Percentiles rank a stretch among this genome's conserved stretches.
Evolutionary conservation across 2,113 vertebrate species (phyloP).

Genomic region (Boleophthalmus pectinirostris): DNA sequence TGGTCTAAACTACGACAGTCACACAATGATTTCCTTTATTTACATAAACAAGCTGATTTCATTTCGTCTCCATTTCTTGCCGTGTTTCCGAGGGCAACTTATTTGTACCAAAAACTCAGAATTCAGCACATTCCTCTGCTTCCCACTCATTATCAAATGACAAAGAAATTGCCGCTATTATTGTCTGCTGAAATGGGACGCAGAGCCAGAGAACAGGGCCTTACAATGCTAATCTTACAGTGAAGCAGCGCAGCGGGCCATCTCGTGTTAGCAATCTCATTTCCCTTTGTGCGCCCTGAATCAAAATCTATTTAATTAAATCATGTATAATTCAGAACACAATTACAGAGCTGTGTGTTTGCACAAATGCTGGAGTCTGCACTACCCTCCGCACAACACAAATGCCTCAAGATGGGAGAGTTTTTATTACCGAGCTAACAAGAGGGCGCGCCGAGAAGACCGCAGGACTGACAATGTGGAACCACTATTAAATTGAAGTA

Average conservation of each 20-base stretch:
- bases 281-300: slow-evolving; percentile 62
- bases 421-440: slow-evolving; percentile 35
- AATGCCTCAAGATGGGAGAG: slow-evolving; percentile 24
- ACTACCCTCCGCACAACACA: slow-evolving; percentile 27
- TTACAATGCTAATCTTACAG: slow-evolving; percentile 46
- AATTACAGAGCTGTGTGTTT: slow-evolving; percentile 23
- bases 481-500: not conserved
- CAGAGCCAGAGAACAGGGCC: slow-evolving; percentile 35
- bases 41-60: not conserved
- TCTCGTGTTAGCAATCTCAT: slow-evolving; percentile 50
- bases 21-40: slow-evolving; percentile 4
- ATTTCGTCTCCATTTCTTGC: not conserved
- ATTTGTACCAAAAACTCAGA: slow-evolving; percentile 24
- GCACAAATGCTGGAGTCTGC: slow-evolving; percentile 32
- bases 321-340: slow-evolving; percentile 67
- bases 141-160: slow-evolving; percentile 52
- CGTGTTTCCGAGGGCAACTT: slow-evolving; percentile 1
- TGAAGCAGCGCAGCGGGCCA: slow-evolving; percentile 30
- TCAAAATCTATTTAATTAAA: slow-evolving; percentile 66
- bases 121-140: slow-evolving; percentile 53
- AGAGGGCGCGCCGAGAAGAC: slow-evolving; percentile 12
- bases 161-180: slow-evolving; percentile 42
- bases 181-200: slow-evolving; percentile 35
- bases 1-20: not conserved
- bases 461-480: not conserved